These are phyloP conservation scores for Netelia virgata DNA, from an alignment of 2,888 invertebrate species.

Conservation along the genomic window DNA sequence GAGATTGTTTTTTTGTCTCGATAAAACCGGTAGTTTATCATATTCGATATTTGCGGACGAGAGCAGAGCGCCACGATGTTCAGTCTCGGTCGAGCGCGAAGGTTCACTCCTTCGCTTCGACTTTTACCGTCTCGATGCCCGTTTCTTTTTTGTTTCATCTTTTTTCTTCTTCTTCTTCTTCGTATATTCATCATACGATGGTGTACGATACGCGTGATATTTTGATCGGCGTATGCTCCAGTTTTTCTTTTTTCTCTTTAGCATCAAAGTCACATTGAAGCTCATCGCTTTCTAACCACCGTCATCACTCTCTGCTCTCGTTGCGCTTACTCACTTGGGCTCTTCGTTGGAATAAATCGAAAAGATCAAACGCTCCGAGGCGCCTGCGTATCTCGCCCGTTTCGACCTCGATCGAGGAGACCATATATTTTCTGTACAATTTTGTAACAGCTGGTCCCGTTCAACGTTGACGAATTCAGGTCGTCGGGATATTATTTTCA, in stretches of 20 bases:
- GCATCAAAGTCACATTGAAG: not conserved
- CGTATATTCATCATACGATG: not conserved
- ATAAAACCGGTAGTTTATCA: no score
- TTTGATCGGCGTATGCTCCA: not conserved
- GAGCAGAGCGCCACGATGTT: not conserved
- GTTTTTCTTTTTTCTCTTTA: not conserved
- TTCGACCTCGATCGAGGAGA: no score
- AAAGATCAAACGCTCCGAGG: constrained; percentile 1
- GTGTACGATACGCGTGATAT: not conserved
- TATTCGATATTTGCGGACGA: no score
- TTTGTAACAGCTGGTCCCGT: no score
- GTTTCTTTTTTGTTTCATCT: not conserved
- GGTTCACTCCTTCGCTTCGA: constrained; percentile 7
- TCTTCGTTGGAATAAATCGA: constrained; percentile 28
- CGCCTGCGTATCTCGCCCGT: not conserved
- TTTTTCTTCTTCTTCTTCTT: constrained; percentile 15
- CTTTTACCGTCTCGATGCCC: not conserved
- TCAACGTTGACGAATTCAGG: no score
- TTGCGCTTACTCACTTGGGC: not conserved
- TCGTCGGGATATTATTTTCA: no score
- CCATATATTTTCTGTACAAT: no score
- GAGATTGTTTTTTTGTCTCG: no score
- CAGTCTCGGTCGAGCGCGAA: constrained; percentile 32
- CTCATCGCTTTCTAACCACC: constrained; percentile 54
- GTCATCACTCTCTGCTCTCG: not conserved